Evolutionary conservation across 2,113 vertebrate genomes (phyloP).

Genomic region (Bufo bufo): DNA sequence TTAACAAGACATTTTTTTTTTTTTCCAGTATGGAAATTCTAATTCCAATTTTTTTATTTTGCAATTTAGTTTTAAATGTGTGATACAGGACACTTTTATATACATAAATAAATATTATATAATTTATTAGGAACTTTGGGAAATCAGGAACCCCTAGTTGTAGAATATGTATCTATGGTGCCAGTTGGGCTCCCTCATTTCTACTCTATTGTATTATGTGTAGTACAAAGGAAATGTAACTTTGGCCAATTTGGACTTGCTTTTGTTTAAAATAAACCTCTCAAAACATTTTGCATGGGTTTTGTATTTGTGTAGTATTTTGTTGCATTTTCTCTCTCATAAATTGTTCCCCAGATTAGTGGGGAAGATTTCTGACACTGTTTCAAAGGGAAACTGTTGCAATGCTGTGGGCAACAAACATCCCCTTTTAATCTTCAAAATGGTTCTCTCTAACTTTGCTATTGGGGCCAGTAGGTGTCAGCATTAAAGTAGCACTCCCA

Average conservation of each 20-base stretch:
- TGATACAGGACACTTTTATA: conserved; percentile 48
- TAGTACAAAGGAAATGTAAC: conserved; percentile 41
- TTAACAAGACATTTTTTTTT: conserved; percentile 1
- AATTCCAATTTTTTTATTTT: background rate
- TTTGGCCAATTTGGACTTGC: conserved; percentile 56
- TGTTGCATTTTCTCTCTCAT: background rate
- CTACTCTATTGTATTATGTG: conserved; percentile 30
- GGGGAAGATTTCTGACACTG: no score
- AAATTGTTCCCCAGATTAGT: no score
- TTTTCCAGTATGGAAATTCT: conserved; percentile 12
- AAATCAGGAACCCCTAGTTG: conserved; percentile 14
- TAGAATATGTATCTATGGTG: background rate
- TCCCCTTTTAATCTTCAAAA: no score
- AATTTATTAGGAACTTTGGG: background rate
- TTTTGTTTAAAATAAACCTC: conserved; percentile 65
- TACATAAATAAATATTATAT: background rate
- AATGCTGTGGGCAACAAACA: no score
- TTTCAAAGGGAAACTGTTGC: no score
- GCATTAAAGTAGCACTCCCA: no score
- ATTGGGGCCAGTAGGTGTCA: no score
- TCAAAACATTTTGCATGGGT: background rate
- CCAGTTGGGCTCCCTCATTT: conserved; percentile 19
- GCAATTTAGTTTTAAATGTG: conserved; percentile 20
- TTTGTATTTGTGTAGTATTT: background rate
- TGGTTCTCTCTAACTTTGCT: no score